These are phyloP conservation scores for Arenaria interpres DNA, from an alignment of 2,113 vertebrate species.

Conservation along the genomic window DNA sequence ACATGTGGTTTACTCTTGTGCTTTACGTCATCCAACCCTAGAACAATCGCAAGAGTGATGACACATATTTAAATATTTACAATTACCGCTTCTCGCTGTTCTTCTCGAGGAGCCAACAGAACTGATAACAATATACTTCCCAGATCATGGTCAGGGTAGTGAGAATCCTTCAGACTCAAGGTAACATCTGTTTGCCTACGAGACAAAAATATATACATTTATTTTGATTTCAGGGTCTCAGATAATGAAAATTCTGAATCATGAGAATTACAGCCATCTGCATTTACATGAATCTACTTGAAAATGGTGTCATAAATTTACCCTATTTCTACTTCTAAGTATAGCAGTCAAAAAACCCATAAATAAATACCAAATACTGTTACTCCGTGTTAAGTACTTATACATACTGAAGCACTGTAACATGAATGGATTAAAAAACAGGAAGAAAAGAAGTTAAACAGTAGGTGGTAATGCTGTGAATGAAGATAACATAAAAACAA, in stretches of 20 bases:
- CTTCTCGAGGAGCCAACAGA: conserved; percentile 84
- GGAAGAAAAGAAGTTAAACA: not conserved
- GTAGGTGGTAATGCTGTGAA: not conserved
- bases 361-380: not conserved
- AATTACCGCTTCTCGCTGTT: conserved; percentile 88
- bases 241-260: not conserved
- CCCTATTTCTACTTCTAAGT: not conserved
- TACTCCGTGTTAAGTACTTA: not conserved
- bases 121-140: conserved; percentile 86
- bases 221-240: not conserved
- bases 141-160: conserved; percentile 89
- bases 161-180: conserved; percentile 89
- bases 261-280: not conserved
- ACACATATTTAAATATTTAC: not conserved
- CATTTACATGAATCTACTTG: not conserved
- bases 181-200: conserved; percentile 85
- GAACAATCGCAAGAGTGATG: not conserved
- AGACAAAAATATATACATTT: conserved; percentile 1
- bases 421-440: not conserved
- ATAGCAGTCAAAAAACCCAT: not conserved
- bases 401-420: not conserved
- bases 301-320: not conserved
- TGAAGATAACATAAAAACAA: not conserved
- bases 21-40: not conserved
- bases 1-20: not conserved